Evolutionary conservation across 2,797 vertebrate species (phyloP), one percentile per base, ranked within the genome.

Genomic region (Mionectes olivaceus): DNA sequence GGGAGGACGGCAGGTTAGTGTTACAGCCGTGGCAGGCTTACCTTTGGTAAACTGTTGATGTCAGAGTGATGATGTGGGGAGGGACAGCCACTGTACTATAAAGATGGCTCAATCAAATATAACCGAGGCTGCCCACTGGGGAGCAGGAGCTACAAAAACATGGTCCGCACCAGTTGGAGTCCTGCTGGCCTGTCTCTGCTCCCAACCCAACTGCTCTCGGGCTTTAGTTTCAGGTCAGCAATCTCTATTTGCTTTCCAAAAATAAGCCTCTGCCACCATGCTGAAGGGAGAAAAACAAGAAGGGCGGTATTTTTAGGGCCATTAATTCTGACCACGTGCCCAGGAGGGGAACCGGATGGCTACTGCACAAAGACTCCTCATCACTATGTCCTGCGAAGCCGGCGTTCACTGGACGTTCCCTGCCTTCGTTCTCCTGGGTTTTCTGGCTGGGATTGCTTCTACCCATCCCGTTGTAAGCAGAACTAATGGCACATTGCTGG

Each of bases 261-360:
- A 99, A 99, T 99, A 99, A 99, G 98, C 98, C 98, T 96, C 98
- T 97, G 98, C 99, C 98, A 97, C 98, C 99, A 99, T 99, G 99
- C 98, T 97, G 98, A 98, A 98, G 98, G 97, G 98, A 99, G 99
- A 98, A 99, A 99, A 99, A 98, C 98, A 99, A 99, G 99, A 98
- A 98, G 98, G 98, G 98, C 86, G 98, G 98, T 99, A 99, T 99
- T 99, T 99, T 99, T 99, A 99, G 99, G 98, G 98, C 98, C 98
- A 98, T 99, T 99, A 99, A 99, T 99, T 99, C 98, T 97, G 98
- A 99, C 98, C 99, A 99, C 99, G 98, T 99, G 99, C 98, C 98
- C 98, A 97, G 98, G 98, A 98, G 99, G 98, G 98, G 98, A 99
- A 98, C 98, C 98, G 99, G 99, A 99, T 99, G 99, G 98, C 98